These are phyloP conservation scores for Osmerus mordax DNA, from an alignment of 2,113 vertebrate species.

Conservation along the genomic window DNA sequence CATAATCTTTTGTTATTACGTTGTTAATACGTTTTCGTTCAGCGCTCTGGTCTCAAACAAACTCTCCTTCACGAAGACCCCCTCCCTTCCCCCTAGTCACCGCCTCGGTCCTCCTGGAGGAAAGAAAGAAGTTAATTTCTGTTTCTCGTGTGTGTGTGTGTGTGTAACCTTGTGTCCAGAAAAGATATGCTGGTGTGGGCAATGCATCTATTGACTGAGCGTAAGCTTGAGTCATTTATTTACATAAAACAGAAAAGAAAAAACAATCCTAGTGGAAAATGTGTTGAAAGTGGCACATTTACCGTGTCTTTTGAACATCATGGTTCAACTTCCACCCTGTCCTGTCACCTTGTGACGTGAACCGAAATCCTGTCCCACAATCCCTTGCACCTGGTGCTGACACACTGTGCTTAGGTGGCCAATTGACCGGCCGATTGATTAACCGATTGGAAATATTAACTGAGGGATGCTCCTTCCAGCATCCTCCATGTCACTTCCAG, in stretches of 20 bases:
- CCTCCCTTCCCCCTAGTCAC: too few relatives aligned
- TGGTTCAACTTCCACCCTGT: conserved; percentile 11
- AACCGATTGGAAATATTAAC: conserved; percentile 81
- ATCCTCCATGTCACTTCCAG: conserved; percentile 64
- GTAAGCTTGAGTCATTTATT: neutral
- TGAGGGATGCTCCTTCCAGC: conserved; percentile 75
- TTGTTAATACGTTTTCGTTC: conserved; percentile 71
- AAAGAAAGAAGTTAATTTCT: conserved; percentile 24
- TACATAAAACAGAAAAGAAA: neutral
- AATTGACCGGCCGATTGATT: conserved; percentile 73
- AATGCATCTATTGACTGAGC: neutral
- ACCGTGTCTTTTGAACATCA: neutral
- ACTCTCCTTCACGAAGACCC: conserved; percentile 30
- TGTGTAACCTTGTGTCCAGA: conserved; percentile 51
- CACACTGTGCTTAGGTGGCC: conserved; percentile 33
- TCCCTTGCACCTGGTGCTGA: conserved; percentile 52
- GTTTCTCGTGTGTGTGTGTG: conserved; percentile 11
- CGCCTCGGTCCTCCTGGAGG: neutral
- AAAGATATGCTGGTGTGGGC: neutral
- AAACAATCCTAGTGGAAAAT: too few relatives aligned
- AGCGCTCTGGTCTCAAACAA: conserved; percentile 57
- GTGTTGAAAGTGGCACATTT: neutral
- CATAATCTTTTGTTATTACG: conserved; percentile 78
- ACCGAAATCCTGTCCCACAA: conserved; percentile 50
- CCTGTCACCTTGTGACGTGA: conserved; percentile 22